Conservation (phyloP, 2,113 vertebrate genomes). For the Odontophorus gujanensis region DNA sequence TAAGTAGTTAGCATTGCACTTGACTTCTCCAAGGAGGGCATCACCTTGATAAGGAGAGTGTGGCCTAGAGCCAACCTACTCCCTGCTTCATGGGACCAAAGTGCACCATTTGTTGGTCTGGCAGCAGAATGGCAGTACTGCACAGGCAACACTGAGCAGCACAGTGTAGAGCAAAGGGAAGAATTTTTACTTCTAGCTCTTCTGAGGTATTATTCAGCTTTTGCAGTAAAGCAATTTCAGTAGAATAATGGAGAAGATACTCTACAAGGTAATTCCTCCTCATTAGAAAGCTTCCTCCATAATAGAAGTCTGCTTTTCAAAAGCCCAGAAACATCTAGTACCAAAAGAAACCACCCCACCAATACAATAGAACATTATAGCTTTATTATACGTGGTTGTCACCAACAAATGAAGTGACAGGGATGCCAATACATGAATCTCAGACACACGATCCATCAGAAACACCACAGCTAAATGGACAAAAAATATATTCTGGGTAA, state of each 20-base stretch:
- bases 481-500: neutral
- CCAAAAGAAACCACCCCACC: neutral
- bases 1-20: neutral
- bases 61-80: neutral
- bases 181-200: neutral
- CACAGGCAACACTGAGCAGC: neutral
- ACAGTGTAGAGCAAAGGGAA: neutral
- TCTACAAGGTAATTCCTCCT: neutral
- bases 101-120: neutral
- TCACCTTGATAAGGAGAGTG: neutral
- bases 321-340: neutral
- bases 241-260: neutral
- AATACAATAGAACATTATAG: neutral
- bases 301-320: neutral
- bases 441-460: neutral
- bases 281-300: neutral
- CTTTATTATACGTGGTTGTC: neutral
- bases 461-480: neutral
- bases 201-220: neutral
- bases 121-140: neutral
- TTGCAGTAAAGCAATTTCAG: neutral
- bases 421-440: fast-evolving
- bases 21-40: neutral
- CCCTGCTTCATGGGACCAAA: neutral
- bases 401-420: neutral